Evolutionary conservation across 2,888 invertebrate species (phyloP), one percentile per base, ranked within the genome.

Genomic region (Girardia tigrina): DNA sequence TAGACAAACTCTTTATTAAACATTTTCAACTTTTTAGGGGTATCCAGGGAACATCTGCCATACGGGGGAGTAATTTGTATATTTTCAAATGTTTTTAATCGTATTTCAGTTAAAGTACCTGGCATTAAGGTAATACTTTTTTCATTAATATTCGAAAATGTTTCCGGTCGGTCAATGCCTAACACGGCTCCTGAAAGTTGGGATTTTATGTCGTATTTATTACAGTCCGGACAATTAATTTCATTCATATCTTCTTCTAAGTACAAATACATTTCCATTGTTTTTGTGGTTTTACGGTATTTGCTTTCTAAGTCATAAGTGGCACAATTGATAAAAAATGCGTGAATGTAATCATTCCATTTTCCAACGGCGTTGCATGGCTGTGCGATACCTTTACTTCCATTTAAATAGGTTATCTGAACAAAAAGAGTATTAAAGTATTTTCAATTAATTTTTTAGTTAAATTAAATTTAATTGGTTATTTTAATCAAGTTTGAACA

Each of bases 131-230:
- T 69, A 4, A 76, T 76, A 28, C 70, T 29, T 28, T 76, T 56
- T 28, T 76, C 70, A 20, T 76, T 76, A 2, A 76, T 76, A 36
- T 76, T 70, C 1, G 76, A 28, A 12, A 76, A 75, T 12, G 75
- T 76, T 69, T 76, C 76, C n/a, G 74, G 42, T 20, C 42, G 26
- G 29, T 76, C 77, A 12, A 76, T 36, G 0, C 69, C 70, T 12
- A 76, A 26, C n/a, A 75, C 75, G 14, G 75, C 76, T 20, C 76
- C 76, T 4, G 74, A 76, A 0, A 76, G 28, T 71, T 76, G 76
- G 0, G 76, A 70, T 28, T 76, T 76, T 26, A 76, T 70, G 26
- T 76, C 76, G 26, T 76, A 29, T 1, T 28, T 42, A 20, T 29
- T 77, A 75, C 76, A 76, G 20, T 71, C 75, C 4, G 29, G 36